Evolutionary conservation across 2,888 invertebrate species (phyloP), one percentile per base, ranked within the genome.

Genomic region (Tortrix viridana): DNA sequence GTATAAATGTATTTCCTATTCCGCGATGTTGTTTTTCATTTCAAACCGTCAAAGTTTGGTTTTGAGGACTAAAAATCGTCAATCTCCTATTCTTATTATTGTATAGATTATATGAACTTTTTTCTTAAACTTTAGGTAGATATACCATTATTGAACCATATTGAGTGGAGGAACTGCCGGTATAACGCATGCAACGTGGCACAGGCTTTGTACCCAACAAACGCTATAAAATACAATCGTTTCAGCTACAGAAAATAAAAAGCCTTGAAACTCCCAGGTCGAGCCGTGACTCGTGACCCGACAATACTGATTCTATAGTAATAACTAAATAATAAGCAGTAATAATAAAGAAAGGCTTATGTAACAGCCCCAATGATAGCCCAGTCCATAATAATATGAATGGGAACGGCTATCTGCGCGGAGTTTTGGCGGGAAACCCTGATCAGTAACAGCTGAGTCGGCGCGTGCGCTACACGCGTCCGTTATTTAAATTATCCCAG

Each of bases 381-480:
- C n/a, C n/a, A n/a, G n/a, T n/a, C n/a, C n/a, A n/a, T n/a, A n/a
- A n/a, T n/a, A n/a, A n/a, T n/a, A 82, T 88, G 86, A 89, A 89
- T 89, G 89, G 84, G 71, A 78, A 77, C 74, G 76, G 82, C 77
- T 82, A 85, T 84, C 83, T 81, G 74, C 81, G 41, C 41, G 41
- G 41, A 79, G 75, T 86, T 89, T 87, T 88, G 89, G 89, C 90
- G 90, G 86, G 87, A 91, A 91, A 86, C 80, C 73, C 72, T 78
- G 73, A 75, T 80, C 85, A 91, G 90, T 90, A 79, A 74, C 77
- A 83, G 79, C 78, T 77, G 79, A 83, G 81, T 79, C 85, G 82
- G 88, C 89, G 90, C 87, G 88, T 84, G 88, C 86, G 89, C 84
- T 75, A 78, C 92, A 90, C 92, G 92, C 89, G 89, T 88, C 76